Evolutionary conservation across 2,113 vertebrate genomes (phyloP), one percentile per base, ranked within the genome.

Genomic region (Labrus mixtus): DNA sequence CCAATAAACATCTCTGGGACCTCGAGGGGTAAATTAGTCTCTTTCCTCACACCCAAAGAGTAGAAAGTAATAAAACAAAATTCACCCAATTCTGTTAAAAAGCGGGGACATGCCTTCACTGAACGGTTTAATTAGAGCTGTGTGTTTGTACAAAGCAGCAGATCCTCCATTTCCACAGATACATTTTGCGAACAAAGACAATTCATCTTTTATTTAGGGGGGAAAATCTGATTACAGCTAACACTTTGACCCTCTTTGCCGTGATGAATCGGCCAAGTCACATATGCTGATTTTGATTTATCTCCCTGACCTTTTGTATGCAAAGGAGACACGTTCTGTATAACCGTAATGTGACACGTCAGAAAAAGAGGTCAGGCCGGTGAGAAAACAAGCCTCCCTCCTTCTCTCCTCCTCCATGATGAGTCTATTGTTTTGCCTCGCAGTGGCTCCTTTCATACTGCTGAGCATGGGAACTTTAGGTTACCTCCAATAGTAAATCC

Each of bases 291-390:
- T 89, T 87, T 88, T 93, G 94, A 95, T 94, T 92, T 94, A 95
- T 94, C 90, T 93, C 72, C 83, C 87, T 93, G 93, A 95, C 94
- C 94, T 95, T 95, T 94, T 84, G 88, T 92, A 94, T 94, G 94
- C 93, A 93, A 94, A 95, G 88, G 87, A 94, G 91, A 92, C 83
- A 68, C 78, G 51, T 88, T 89, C 73, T 75, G 86, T 91, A 80
- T 68, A 87, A 81, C 87, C 78, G 74, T 91, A 93, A 94, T 93
- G 92, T 91, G 92, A 93, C 89, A 86, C 73, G 70, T 86, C 89
- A 91, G 90, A 82, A 93, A 94, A 93, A 89, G 90, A 93, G 94
- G 93, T 93, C 92, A 93, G 76, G 79, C 71, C 79, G 79, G 81
- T 65, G 89, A 91, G 92, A 91, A 92, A 92, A 91, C 88, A 87